These are phyloP conservation scores for Tachypleus tridentatus DNA, from an alignment of 1,140 invertebrate genomes.

Conservation along the genomic window DNA sequence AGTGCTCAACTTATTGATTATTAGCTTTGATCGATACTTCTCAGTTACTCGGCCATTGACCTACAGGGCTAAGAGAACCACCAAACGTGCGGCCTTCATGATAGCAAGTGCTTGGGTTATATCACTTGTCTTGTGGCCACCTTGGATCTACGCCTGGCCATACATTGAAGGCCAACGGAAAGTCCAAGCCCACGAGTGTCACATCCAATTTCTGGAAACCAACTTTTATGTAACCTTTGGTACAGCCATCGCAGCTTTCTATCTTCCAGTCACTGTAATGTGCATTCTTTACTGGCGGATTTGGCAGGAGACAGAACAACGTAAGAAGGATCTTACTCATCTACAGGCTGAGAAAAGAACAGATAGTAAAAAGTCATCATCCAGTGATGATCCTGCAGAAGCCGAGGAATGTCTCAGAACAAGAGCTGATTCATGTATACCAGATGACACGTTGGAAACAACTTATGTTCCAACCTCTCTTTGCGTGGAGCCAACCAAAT, in stretches of 20 bases:
- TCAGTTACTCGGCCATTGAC: slow-evolving; percentile 44
- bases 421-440: slow-evolving; percentile 18
- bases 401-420: slow-evolving; percentile 11
- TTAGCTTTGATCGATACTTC: slow-evolving; percentile 42
- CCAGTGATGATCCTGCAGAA: slow-evolving; percentile 41
- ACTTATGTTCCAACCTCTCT: slow-evolving; percentile 16
- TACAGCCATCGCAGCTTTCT: slow-evolving; percentile 42
- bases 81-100: slow-evolving; percentile 38
- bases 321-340: slow-evolving; percentile 86
- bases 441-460: slow-evolving; percentile 11
- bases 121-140: slow-evolving; percentile 42
- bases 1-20: slow-evolving; percentile 36
- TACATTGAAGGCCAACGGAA: slow-evolving; percentile 37
- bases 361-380: slow-evolving; percentile 77
- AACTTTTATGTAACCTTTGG: slow-evolving; percentile 40
- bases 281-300: slow-evolving; percentile 45
- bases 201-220: slow-evolving; percentile 44
- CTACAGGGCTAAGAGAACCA: slow-evolving; percentile 43
- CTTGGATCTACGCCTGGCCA: slow-evolving; percentile 47
- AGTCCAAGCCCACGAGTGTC: slow-evolving; percentile 38
- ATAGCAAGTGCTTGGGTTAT: slow-evolving; percentile 35
- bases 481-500: slow-evolving; percentile 13
- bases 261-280: slow-evolving; percentile 39
- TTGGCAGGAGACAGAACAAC: slow-evolving; percentile 90
- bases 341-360: slow-evolving; percentile 84